Evolutionary conservation across 2,113 vertebrate species (phyloP), one percentile per base, ranked within the genome.

Genomic region (Gopherus flavomarginatus): DNA sequence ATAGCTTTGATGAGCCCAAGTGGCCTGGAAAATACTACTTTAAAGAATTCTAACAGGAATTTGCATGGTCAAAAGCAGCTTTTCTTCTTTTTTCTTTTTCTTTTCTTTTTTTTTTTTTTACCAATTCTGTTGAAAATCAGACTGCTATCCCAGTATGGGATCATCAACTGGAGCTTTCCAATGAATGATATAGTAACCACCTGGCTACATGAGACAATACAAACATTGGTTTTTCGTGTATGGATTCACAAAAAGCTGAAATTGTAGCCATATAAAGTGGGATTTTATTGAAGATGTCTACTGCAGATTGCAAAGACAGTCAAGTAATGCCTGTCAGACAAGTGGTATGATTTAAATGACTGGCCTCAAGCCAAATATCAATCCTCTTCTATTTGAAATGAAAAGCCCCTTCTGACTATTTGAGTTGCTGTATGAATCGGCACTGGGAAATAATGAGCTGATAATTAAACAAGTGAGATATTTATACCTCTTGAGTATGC

Each of bases 391-490:
- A 72, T 72, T 3, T 5, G 81, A 11, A 75, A 81, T 22, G 56
- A 86, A 56, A 81, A 87, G 53, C 31, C 57, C 49, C 75, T 94
- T 75, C n/a, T 72, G n/a, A 72, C 65, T 72, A 38, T 72, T 72
- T 72, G 65, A 38, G 65, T 17, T 49, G 57, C 69, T 83, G 50
- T 42, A 81, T 77, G 12, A 52, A 90, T 79, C 88, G 81, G 93
- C 65, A 35, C 57, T 27, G 38, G 50, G 57, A 93, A 95, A 94
- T 84, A 94, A 93, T 83, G 75, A 0, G 0, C 27, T 89, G 92
- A 83, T 95, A 97, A 95, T 86, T 38, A 95, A 88, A 90, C 79
- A 47, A 42, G 83, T 83, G 92, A 65, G 89, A 79, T 91, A 90
- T 79, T 93, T 85, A 83, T 83, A 54, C 65, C 79, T 88, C 91